Conservation (phyloP, 2,797 vertebrate genomes). For the Anabacerthia variegaticeps region DNA sequence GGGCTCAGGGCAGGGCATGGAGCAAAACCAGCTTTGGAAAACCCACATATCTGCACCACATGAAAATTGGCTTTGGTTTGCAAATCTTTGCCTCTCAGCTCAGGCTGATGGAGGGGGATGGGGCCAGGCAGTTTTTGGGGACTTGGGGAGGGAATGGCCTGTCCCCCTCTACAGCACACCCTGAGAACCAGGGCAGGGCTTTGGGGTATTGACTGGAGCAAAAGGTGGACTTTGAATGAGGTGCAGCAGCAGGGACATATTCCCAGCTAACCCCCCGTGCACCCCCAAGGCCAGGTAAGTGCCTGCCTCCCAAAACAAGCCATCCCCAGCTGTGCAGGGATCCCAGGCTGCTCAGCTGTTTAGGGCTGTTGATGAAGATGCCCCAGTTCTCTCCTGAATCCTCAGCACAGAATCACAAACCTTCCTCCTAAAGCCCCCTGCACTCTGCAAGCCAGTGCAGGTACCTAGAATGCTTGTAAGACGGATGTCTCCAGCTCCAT, state of each 20-base stretch:
- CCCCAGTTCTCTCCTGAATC: neutral
- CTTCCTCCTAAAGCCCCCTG: neutral
- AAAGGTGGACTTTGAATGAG: neutral
- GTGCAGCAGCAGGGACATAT: slow-evolving; percentile 17
- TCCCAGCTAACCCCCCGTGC: neutral
- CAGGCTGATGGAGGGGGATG: neutral
- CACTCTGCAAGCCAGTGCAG: slow-evolving; percentile 11
- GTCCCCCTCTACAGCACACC: neutral
- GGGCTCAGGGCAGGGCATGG: neutral
- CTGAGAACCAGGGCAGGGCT: accelerated
- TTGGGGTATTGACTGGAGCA: neutral
- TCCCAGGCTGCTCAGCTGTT: neutral
- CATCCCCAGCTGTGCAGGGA: neutral
- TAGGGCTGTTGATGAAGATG: neutral
- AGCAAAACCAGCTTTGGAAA: neutral
- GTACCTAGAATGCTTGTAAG: neutral
- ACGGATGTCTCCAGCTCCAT: neutral
- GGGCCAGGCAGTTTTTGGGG: neutral
- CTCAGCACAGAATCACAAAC: neutral
- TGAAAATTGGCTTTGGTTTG: neutral
- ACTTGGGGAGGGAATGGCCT: neutral
- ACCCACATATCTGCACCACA: neutral
- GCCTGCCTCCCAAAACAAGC: neutral
- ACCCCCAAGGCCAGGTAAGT: slow-evolving; percentile 17
- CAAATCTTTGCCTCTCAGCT: neutral